phyloP scores from a whole-genome alignment of 2,113 vertebrate genomes.

The Corydoras maculifer region DNA sequence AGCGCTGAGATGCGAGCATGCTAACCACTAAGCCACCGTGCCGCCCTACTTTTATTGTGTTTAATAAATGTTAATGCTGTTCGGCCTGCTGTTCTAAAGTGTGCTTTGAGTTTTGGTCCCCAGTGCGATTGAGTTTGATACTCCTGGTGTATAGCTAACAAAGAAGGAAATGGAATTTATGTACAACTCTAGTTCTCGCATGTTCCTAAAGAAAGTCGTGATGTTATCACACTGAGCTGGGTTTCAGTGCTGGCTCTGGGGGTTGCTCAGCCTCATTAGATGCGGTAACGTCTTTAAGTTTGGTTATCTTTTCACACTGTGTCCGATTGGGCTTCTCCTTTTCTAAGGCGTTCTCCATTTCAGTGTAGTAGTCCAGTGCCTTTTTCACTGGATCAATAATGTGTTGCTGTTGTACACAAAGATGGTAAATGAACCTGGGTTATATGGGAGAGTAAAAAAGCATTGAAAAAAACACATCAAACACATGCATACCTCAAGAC shows the following conservation, averaged over 20 bases:
- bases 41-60: no score
- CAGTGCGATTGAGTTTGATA: no score
- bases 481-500: conserved; percentile 60
- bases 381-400: conserved; percentile 68
- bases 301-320: conserved; percentile 50
- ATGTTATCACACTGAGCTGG: conserved; percentile 19
- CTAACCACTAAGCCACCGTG: no score
- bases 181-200: no score
- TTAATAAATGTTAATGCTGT: no score
- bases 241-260: conserved; percentile 14
- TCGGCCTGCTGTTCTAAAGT: no score
- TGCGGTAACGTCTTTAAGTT: conserved; percentile 41
- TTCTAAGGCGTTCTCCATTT: conserved; percentile 71
- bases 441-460: no score
- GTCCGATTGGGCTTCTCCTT: conserved; percentile 57
- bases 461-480: neutral
- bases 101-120: no score
- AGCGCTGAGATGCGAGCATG: no score
- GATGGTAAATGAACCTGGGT: neutral
- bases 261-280: conserved; percentile 22
- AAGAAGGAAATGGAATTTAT: no score
- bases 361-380: conserved; percentile 71
- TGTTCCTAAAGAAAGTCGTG: no score
- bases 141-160: no score
- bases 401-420: conserved; percentile 57